Evolutionary conservation across 2,888 invertebrate species (phyloP), one percentile per base, ranked within the genome.

Genomic region (Idaea dimidiata): DNA sequence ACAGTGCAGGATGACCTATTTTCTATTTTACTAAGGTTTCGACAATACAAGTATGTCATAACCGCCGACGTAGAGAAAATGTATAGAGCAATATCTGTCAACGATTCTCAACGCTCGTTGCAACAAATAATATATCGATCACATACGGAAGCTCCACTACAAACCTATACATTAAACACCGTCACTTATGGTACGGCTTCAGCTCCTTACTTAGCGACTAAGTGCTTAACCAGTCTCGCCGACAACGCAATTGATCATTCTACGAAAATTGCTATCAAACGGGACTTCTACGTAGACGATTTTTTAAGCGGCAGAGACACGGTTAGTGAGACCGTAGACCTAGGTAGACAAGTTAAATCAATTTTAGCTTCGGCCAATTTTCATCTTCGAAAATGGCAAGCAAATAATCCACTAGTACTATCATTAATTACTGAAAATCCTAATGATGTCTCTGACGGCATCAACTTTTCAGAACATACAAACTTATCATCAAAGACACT

Each of bases 91-190:
- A 68, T 75, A 17, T 31, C 67, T 18, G 64, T 81, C 17, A 59
- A 73, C 14, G 55, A 63, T 0, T 67, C 73, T 17, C 74, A 81
- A 62, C 59, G 77, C 6, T 59, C 71, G 16, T 65, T 78, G 5
- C 82, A 83, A 63, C 59, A 74, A 53, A 79, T 82, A 6, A 58
- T 82, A 1, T 84, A 81, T 80, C 62, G 78, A 0, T 70, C 76
- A 1, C 66, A 71, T 56, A 60, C 70, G 0, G 33, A 62, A 0
- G 67, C 75, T 2, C 67, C 72, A 0, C 14, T 78, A 24, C 18
- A 65, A 18, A 62, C 73, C 5, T 79, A 73, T 59, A 72, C 66
- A 8, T 62, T 78, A 16, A 75, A 74, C 17, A 77, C 73, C 0
- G 74, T 79, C 0, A 74, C 75, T 0, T 79, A 77, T 58, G 77